phyloP scores from a whole-genome alignment of 2,888 invertebrate species.

The Leuctra nigra region DNA sequence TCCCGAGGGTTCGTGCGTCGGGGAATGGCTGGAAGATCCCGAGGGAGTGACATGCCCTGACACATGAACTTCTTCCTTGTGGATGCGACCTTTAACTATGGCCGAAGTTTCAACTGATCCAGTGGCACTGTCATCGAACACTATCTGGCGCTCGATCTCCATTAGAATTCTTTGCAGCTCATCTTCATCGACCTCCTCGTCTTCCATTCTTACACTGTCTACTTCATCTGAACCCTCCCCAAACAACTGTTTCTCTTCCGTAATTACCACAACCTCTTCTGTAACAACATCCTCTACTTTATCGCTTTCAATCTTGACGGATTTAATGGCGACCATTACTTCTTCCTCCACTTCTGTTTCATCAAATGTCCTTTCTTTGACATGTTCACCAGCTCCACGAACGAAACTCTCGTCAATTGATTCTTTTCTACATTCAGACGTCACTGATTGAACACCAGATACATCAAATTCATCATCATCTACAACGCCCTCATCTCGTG shows the following conservation, averaged over 20 bases:
- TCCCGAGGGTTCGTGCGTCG: not conserved
- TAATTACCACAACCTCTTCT: not conserved
- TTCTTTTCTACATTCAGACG: too few species aligned
- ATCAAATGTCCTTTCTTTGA: too few species aligned
- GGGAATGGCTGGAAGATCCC: not conserved
- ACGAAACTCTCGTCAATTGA: too few species aligned
- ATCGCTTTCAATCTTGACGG: not conserved
- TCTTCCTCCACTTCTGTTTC: too few species aligned
- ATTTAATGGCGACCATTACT: too few species aligned
- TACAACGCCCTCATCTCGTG: too few species aligned
- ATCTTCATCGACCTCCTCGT: constrained; percentile 2
- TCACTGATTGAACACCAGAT: too few species aligned
- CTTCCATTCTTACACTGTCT: too few species aligned
- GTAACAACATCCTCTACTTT: not conserved
- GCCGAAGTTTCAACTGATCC: not conserved
- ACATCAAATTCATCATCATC: too few species aligned
- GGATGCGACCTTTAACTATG: too few species aligned
- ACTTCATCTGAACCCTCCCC: not conserved
- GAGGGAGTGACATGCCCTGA: too few species aligned
- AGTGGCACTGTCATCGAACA: not conserved
- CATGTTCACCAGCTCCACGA: too few species aligned
- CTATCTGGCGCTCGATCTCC: constrained; percentile 3
- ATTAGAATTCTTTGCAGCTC: not conserved
- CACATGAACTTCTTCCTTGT: not conserved
- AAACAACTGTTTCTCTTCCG: not conserved